Evolutionary conservation across 2,113 vertebrate genomes (phyloP), one percentile per base, ranked within the genome.

Genomic region (Lycaon pictus): DNA sequence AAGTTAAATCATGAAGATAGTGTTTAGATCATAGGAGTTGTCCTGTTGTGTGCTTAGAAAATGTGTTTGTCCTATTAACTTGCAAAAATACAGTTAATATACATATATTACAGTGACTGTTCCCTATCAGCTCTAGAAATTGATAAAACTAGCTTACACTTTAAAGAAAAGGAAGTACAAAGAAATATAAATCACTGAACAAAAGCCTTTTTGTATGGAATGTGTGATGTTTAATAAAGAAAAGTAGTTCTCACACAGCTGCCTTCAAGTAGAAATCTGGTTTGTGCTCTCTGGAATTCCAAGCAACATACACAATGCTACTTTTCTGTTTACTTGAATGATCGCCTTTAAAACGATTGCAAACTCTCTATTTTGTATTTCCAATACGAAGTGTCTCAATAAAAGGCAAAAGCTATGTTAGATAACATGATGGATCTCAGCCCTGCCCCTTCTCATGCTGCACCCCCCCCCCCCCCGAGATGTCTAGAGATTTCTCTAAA

Each of bases 321-420:
- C 29, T 94, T 98, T 98, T 96, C 92, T 87, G 63, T 98, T 96
- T 97, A 88, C 55, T 98, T 98, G 53, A 98, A 96, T 90, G 97
- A 98, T 91, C 51, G 23, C 65, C 98, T 93, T 98, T 89, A 97
- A 98, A 98, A 97, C 0, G 0, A 51, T 85, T 93, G 77, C 88
- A 97, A 98, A 98, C 96, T 84, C 32, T 89, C 95, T 97, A 58
- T 60, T 98, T 98, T 98, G 82, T 82, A 91, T 97, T 98, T 98
- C 37, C 87, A 93, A 55, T 56, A 91, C 3, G 19, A 35, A 97
- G 32, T 79, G 89, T 95, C 97, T 93, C 80, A 92, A 96, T 81
- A 93, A 85, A 97, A 97, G 67, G 74, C 71, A 97, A 90, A 90
- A 96, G 15, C 51, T 96, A 53, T 91, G 58, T 76, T 90, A 97